A percentile compares a stretch with the other conserved stretches of the same genome.
Evolutionary conservation across 1,140 invertebrate species (phyloP).

Genomic region (Rhizoglyphus robini): DNA sequence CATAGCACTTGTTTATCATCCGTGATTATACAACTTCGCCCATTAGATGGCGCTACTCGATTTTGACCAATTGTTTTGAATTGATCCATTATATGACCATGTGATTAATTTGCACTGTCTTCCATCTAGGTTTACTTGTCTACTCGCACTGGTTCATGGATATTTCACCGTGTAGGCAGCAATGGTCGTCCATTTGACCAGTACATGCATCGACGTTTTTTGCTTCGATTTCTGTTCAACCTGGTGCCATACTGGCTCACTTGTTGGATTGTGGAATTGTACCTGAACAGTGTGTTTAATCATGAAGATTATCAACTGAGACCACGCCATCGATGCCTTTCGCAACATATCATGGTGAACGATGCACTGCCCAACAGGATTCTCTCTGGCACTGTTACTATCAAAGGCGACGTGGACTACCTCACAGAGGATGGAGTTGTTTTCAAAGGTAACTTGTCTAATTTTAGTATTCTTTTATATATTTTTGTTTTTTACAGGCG

Average conservation of each 20-base stretch:
- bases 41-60: no score
- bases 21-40: no score
- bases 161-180: conserved; percentile 34
- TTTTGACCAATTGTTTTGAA: no score
- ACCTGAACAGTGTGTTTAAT: conserved; percentile 33
- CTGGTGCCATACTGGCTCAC: conserved; percentile 22
- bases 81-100: no score
- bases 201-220: conserved; percentile 20
- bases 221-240: conserved; percentile 19
- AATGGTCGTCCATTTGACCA: conserved; percentile 32
- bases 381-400: conserved; percentile 35
- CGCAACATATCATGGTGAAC: conserved; percentile 41
- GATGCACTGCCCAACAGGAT: conserved; percentile 42
- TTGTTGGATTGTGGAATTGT: conserved; percentile 21
- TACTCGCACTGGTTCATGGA: conserved; percentile 38
- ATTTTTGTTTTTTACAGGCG: conserved; percentile 30
- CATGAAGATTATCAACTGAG: conserved; percentile 38
- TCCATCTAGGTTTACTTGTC: conserved; percentile 31
- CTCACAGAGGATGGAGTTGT: conserved; percentile 33
- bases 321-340: conserved; percentile 35
- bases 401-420: conserved; percentile 35
- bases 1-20: no score
- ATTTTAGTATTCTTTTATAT: neutral
- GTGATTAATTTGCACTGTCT: no score
- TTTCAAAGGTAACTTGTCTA: conserved; percentile 29